phyloP scores from a whole-genome alignment of 2,113 vertebrate species.

The Elgaria multicarinata region DNA sequence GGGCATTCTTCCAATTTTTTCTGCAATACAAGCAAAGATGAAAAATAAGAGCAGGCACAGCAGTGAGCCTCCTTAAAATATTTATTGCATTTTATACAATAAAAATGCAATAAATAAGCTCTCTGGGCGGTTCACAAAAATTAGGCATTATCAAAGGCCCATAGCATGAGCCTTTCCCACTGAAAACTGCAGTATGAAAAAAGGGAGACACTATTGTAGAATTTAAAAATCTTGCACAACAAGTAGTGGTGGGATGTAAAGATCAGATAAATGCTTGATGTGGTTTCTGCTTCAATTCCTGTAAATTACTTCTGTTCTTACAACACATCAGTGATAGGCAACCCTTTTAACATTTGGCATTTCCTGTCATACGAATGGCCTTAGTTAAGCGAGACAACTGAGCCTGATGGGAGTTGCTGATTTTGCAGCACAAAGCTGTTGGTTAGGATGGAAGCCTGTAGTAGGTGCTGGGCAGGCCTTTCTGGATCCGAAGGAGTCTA shows the following conservation, averaged over 20 bases:
- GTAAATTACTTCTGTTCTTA: conserved; percentile 29
- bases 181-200: not conserved
- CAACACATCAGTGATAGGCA: fast-evolving
- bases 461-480: not conserved
- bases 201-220: not conserved
- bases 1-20: not conserved
- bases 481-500: no score
- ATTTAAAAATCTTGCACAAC: not conserved
- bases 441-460: not conserved
- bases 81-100: no score
- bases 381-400: not conserved
- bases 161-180: not conserved
- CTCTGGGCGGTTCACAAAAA: no score
- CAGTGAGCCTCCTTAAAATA: not conserved
- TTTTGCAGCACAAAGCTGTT: not conserved
- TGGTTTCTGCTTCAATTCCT: conserved; percentile 27
- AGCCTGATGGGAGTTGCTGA: not conserved
- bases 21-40: not conserved
- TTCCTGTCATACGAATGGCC: not conserved
- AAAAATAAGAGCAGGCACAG: not conserved
- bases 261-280: not conserved
- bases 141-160: not conserved
- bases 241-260: not conserved
- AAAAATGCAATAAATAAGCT: no score
- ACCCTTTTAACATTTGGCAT: not conserved